These are phyloP conservation scores for Sceloporus tristichus DNA, from an alignment of 2,113 vertebrate genomes.

Conservation along the genomic window DNA sequence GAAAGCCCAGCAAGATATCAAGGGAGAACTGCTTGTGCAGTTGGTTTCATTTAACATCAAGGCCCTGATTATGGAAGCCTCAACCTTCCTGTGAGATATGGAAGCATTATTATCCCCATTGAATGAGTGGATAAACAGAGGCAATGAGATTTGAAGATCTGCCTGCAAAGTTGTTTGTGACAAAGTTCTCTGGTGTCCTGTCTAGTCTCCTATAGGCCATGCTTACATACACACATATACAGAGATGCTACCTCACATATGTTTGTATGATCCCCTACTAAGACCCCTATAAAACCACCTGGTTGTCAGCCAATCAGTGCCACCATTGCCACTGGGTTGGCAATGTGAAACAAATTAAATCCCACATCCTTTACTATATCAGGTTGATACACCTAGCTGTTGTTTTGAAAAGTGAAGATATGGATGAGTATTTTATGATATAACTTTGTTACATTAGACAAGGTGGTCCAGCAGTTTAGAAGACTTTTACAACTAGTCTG, in stretches of 20 bases:
- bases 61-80: constrained; percentile 59
- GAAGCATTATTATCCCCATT: constrained; percentile 70
- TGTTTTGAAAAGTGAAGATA: too few relatives aligned
- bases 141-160: constrained; percentile 49
- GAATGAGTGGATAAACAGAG: constrained; percentile 63
- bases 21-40: neutral
- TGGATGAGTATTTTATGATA: constrained; percentile 56
- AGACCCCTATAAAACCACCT: neutral
- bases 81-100: constrained; percentile 65
- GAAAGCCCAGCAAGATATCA: neutral
- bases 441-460: constrained; percentile 59
- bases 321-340: too few relatives aligned
- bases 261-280: neutral
- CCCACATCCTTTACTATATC: neutral
- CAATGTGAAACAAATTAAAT: neutral
- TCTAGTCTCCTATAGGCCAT: neutral
- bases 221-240: neutral
- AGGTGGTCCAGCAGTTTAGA: constrained; percentile 51
- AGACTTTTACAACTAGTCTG: neutral
- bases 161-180: constrained; percentile 41
- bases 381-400: constrained; percentile 38
- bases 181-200: neutral
- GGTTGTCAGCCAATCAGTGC: constrained; percentile 17
- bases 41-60: constrained; percentile 1
- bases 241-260: neutral